Evolutionary conservation across 2,888 invertebrate genomes (phyloP), one percentile per base, ranked within the genome.

Genomic region (Leptopilina syphax): DNA sequence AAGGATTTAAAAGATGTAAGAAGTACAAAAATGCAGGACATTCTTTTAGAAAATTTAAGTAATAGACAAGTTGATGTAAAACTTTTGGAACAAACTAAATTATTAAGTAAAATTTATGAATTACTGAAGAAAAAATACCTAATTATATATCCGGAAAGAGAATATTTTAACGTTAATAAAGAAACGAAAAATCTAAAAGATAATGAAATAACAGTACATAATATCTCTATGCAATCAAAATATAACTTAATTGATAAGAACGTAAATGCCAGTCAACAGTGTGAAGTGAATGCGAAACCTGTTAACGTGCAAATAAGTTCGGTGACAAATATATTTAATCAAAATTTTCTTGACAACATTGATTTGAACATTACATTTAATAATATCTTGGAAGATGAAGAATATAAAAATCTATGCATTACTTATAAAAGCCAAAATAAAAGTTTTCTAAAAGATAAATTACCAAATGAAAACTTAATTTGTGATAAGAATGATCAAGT

Each of bases 271-370:
- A 82, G 79, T 13, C 84, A 84, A 54, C 83, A 83, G 34, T 78
- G 60, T 12, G 86, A 82, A 57, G 9, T 50, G 54, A 13, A 57
- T 34, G n/a, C 8, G 27, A 34, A 57, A 27, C 8, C 91, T 9
- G 90, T 91, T 4, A 83, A 90, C 68, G 90, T 91, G 50, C 92
- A 91, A 82, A 92, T 91, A 24, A 90, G 89, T 79, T 89, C 91
- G 76, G 90, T 91, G 18, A 87, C 85, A 70, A 83, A 85, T 50
- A 27, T 27, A 70, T 24, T 7, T 34, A 24, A 27, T 65, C 3
- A 3, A 41, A 34, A 63, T 63, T 63, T 24, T 24, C 9, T 18
- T 3, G 63, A 63, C 0, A 24, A 9, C 9, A 24, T 63, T 9
- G 8, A 63, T 24, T 63, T 63, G 24, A 63, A 18, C 3, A 18